Evolutionary conservation across 2,113 vertebrate species (phyloP).

Genomic region (crab-eating macaque (Macaca fascicularis)): DNA sequence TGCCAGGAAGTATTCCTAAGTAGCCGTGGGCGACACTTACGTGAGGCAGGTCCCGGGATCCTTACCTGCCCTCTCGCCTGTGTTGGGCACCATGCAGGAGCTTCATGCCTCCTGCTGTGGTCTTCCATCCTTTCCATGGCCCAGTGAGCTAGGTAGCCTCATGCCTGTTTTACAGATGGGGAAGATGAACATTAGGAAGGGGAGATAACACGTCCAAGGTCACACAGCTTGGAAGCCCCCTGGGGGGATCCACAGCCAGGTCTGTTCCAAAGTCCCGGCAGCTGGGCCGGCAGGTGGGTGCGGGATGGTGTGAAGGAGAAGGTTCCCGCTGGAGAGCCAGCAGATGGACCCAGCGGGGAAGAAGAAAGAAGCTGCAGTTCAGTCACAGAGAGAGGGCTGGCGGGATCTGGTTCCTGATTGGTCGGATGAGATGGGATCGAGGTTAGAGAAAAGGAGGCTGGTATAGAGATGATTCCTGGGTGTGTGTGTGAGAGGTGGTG

Average conservation of each 20-base stretch:
- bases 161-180: fast-evolving
- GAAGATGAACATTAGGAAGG: background rate
- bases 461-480: too few species aligned
- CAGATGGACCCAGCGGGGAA: background rate
- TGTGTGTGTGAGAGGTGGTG: background rate
- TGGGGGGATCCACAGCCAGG: background rate
- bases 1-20: background rate
- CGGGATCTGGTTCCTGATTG: fast-evolving
- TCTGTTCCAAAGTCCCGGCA: background rate
- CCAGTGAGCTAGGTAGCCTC: fast-evolving
- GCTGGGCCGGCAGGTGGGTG: fast-evolving
- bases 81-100: background rate
- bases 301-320: fast-evolving
- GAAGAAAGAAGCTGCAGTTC: background rate
- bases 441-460: background rate
- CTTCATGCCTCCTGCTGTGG: background rate
- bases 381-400: background rate
- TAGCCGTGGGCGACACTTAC: background rate
- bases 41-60: background rate
- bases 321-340: background rate
- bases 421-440: too few species aligned
- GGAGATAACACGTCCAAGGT: background rate
- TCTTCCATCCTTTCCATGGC: fast-evolving
- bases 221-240: background rate
- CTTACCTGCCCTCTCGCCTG: background rate